Evolutionary conservation across 2,113 vertebrate genomes (phyloP).

Genomic region (Myrmophylax atrothorax): DNA sequence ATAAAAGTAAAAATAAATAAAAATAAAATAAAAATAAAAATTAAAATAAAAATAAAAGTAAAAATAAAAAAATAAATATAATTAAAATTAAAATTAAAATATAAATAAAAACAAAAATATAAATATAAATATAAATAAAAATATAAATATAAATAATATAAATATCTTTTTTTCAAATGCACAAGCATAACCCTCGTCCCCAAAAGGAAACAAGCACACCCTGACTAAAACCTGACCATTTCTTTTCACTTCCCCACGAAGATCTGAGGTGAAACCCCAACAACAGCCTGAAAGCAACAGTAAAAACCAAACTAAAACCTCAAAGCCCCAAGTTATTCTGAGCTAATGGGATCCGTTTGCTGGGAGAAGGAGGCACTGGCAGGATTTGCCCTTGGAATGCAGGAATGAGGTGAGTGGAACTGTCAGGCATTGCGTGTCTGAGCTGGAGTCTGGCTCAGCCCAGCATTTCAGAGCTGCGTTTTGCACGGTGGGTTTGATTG

Average conservation of each 20-base stretch:
- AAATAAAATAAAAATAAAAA: no score
- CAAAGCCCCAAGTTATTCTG: neutral
- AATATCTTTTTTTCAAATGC: neutral
- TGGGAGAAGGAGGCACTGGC: neutral
- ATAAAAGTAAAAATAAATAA: no score
- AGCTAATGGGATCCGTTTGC: slow-evolving; percentile 43
- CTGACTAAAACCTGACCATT: neutral
- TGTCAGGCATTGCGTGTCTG: slow-evolving; percentile 5
- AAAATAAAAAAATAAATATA: no score
- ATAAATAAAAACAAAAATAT: no score
- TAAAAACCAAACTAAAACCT: neutral
- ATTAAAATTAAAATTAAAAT: no score
- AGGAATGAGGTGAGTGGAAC: slow-evolving; percentile 22
- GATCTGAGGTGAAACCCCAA: neutral
- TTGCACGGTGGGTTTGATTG: slow-evolving; percentile 13
- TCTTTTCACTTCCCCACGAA: neutral
- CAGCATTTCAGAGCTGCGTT: slow-evolving; percentile 23
- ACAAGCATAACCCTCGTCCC: neutral
- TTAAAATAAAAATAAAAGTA: no score
- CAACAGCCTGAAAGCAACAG: neutral
- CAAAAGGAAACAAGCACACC: neutral
- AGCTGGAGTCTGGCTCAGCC: slow-evolving; percentile 30
- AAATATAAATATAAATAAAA: no score
- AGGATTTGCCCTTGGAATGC: neutral
- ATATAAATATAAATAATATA: no score